Conservation (phyloP, 2,888 invertebrate species). For the Synergus gifuensis region DNA sequence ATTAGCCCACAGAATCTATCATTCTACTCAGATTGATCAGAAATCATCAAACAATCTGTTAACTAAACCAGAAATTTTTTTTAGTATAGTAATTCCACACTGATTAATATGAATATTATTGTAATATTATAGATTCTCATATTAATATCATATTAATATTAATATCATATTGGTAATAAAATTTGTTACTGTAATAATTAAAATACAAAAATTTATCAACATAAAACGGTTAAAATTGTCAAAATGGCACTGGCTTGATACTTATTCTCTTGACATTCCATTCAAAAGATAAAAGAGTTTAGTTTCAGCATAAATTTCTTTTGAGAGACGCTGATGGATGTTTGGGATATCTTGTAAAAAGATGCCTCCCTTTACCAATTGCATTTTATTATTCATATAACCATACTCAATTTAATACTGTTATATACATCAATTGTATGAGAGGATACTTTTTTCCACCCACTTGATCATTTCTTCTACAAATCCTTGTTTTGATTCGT, state of each 20-base stretch:
- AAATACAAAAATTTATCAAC: too few species aligned
- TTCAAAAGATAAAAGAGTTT: slow-evolving; percentile 13
- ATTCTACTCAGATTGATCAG: background rate
- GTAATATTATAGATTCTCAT: too few species aligned
- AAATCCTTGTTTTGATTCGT: slow-evolving; percentile 37
- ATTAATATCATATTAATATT: too few species aligned
- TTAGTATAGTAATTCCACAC: too few species aligned
- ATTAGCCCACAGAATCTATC: background rate
- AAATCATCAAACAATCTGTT: background rate
- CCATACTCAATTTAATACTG: slow-evolving; percentile 49
- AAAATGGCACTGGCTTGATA: too few species aligned
- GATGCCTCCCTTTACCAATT: slow-evolving; percentile 5
- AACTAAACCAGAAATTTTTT: too few species aligned
- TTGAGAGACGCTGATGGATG: background rate
- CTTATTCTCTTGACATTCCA: too few species aligned
- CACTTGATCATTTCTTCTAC: slow-evolving; percentile 40
- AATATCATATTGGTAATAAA: too few species aligned
- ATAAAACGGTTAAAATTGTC: too few species aligned
- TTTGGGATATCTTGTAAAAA: background rate
- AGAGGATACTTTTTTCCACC: slow-evolving; percentile 14
- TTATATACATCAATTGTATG: slow-evolving; percentile 45
- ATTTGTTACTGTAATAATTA: too few species aligned
- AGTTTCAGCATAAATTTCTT: background rate
- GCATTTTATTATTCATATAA: slow-evolving; percentile 48
- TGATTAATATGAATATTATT: too few species aligned